Evolutionary conservation across 2,113 vertebrate species (phyloP).

Genomic region (Pristiophorus japonicus): DNA sequence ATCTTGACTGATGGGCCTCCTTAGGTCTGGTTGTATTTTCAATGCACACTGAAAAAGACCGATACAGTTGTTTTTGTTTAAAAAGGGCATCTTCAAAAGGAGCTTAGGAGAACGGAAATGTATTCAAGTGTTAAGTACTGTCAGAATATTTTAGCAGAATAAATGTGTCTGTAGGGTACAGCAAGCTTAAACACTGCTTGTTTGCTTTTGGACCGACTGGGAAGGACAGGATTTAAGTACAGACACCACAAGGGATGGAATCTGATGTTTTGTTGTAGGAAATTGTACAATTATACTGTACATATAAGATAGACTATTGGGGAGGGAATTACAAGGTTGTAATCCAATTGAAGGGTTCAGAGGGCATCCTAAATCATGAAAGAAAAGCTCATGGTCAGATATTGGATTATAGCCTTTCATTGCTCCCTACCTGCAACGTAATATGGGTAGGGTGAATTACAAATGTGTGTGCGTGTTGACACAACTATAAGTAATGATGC

Average conservation of each 20-base stretch:
- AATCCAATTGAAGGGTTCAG: conserved; percentile 7
- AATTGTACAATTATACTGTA: not conserved
- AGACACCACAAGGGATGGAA: not conserved
- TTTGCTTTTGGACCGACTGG: not conserved
- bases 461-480: not conserved
- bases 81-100: not conserved
- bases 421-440: not conserved
- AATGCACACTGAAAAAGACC: not conserved
- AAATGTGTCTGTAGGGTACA: not conserved
- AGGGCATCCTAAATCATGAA: not conserved
- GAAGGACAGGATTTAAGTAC: not conserved
- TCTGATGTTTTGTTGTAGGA: not conserved
- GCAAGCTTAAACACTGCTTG: not conserved
- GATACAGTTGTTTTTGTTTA: not conserved
- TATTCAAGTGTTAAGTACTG: not conserved
- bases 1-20: not conserved
- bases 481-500: not conserved
- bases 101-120: not conserved
- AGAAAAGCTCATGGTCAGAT: not conserved
- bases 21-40: not conserved
- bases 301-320: not conserved
- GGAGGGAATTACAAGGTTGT: not conserved
- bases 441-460: not conserved
- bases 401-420: not conserved
- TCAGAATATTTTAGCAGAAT: not conserved